These are phyloP conservation scores for Acrocephalus scirpaceus DNA, from an alignment of 2,797 vertebrate species.

Conservation along the genomic window DNA sequence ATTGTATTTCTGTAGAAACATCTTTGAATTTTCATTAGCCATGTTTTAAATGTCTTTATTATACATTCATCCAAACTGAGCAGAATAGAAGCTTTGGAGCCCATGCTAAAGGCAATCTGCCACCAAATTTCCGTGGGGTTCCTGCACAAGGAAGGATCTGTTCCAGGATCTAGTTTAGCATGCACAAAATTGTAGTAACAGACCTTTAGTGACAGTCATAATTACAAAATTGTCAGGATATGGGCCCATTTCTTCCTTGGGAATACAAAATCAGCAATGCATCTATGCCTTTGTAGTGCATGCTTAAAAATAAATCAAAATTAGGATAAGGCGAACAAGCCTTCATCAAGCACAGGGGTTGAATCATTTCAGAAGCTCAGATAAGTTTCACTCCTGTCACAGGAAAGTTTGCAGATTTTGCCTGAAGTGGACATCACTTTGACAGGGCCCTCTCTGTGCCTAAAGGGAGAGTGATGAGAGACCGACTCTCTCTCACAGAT, in stretches of 20 bases:
- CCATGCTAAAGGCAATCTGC: not conserved
- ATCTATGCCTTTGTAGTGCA: not conserved
- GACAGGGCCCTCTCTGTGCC: not conserved
- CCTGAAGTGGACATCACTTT: not conserved
- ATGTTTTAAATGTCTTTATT: not conserved
- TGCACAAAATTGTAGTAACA: not conserved
- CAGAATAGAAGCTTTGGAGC: not conserved
- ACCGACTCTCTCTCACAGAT: not conserved
- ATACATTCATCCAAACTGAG: not conserved
- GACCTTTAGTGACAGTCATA: slow-evolving; percentile 7
- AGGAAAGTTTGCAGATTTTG: not conserved
- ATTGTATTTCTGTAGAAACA: not conserved
- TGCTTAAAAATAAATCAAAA: not conserved
- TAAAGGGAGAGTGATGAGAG: not conserved
- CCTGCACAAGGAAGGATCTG: not conserved
- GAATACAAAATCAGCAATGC: not conserved
- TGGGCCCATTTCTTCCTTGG: not conserved
- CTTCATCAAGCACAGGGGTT: not conserved
- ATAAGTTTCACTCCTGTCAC: not conserved
- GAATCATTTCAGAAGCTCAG: not conserved
- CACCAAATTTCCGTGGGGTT: not conserved
- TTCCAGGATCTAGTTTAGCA: not conserved
- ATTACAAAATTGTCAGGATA: slow-evolving; percentile 35
- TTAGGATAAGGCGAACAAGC: not conserved
- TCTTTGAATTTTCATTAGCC: not conserved